A percentile compares a stretch with the other conserved stretches of the same genome.
phyloP scores from a whole-genome alignment of 2,113 vertebrate species.

The Addax nasomaculatus region DNA sequence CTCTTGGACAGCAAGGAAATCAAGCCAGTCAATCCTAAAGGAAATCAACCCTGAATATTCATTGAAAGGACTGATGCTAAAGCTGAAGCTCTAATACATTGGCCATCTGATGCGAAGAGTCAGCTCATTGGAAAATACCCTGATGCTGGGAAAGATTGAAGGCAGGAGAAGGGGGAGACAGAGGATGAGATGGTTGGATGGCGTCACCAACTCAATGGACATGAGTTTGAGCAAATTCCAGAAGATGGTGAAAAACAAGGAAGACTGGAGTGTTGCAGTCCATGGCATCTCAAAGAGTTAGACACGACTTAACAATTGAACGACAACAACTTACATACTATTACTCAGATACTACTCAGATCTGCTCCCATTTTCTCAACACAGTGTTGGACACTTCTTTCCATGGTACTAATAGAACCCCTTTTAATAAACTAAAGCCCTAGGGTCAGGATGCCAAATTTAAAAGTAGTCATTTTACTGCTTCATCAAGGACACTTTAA shows the following conservation, averaged over 20 bases:
- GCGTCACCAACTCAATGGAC: background rate
- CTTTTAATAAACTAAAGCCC: background rate
- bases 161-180: background rate
- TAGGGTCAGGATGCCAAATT: background rate
- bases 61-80: background rate
- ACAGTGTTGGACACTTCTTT: background rate
- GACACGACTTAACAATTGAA: background rate
- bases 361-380: background rate
- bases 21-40: background rate
- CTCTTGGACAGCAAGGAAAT: background rate
- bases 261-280: background rate
- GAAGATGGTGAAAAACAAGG: background rate
- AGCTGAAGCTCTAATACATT: background rate
- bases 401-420: background rate
- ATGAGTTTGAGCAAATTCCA: background rate
- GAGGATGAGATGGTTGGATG: background rate
- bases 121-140: background rate
- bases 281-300: background rate
- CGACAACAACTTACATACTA: background rate
- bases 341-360: background rate
- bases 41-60: background rate
- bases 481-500: background rate
- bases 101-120: background rate
- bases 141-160: background rate
- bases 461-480: background rate